Evolutionary conservation across 2,888 invertebrate genomes (phyloP), one percentile per base, ranked within the genome.

Genomic region (Hypsopygia costalis): DNA sequence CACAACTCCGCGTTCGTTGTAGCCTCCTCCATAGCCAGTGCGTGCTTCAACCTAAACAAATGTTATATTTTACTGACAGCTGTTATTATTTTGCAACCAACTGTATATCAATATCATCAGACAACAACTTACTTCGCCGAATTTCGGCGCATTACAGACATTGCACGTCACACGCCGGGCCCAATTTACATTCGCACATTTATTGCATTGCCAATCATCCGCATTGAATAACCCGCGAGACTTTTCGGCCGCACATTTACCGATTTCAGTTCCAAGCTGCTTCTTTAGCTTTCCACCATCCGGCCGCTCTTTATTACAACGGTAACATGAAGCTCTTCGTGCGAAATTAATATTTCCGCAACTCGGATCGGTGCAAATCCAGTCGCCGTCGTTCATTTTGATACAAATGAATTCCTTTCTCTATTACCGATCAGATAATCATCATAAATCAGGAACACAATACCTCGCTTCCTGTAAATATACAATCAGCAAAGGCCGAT

Each of bases 171-270:
- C 94, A 40, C 99, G 91, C 49, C 98, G 91, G 12, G 99, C 98
- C 99, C 98, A 98, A 81, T 99, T 99, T 7, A 99, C 99, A 82
- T 99, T 99, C n/a, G 98, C 98, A 88, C 99, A 99, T 79, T 98
- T 98, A 81, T 96, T 97, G 81, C 99, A 99, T 73, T 98, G 97
- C 99, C 99, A 99, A 82, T 99, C 99, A 77, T 99, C 99, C 27
- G 99, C 99, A 81, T 97, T 97, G 78, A 92, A 94, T 45, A 98
- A 90, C n/a, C 98, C 98, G 58, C 97, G 93, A 64, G 98, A 98
- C 83, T 99, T 99, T 78, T 99, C 99, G 0, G 99, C 99, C 25
- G 98, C 97, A 11, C 95, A 96, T 89, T 99, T 99, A 2, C 99
- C 99, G 58, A 99, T 98, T 89, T 99, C 99, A 44, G 96, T 96